A percentile compares a stretch with the other conserved stretches of the same genome.
These are phyloP conservation scores for Rhodeus uyekii DNA, from an alignment of 2,797 vertebrate species.

Conservation along the genomic window DNA sequence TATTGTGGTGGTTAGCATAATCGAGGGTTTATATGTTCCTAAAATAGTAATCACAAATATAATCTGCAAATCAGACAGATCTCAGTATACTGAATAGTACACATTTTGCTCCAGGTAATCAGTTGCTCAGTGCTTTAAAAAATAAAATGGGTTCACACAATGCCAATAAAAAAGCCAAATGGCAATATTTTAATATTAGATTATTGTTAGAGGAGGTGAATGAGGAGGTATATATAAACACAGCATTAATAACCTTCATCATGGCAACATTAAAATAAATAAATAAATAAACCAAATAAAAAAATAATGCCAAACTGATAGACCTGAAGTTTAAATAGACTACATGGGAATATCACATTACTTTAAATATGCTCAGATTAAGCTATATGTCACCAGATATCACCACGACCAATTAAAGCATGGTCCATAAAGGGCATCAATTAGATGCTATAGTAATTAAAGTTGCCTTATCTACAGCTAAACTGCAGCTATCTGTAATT, in stretches of 20 bases:
- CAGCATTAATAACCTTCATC: conserved; percentile 3
- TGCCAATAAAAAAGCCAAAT: not conserved
- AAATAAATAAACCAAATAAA: conserved; percentile 22
- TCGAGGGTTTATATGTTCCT: conserved; percentile 59
- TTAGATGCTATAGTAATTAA: not conserved
- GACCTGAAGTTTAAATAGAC: not conserved
- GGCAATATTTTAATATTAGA: not conserved
- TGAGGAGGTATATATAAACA: conserved; percentile 6
- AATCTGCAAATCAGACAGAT: conserved; percentile 49
- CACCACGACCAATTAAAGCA: conserved; percentile 27
- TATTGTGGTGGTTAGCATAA: conserved; percentile 54
- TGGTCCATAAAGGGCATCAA: conserved; percentile 3
- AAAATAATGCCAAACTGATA: conserved; percentile 25
- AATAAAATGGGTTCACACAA: conserved; percentile 19
- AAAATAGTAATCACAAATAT: conserved; percentile 57
- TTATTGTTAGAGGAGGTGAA: not conserved
- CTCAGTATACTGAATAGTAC: conserved; percentile 18
- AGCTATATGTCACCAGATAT: not conserved
- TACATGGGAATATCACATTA: not conserved
- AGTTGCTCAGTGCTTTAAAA: not conserved
- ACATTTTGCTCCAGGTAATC: conserved; percentile 29
- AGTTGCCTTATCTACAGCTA: not conserved
- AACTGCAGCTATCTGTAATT: not conserved
- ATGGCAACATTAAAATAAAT: not conserved
- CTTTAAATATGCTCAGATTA: not conserved